Conservation (phyloP, 2,797 vertebrate genomes). For the Myripristis murdjan region DNA sequence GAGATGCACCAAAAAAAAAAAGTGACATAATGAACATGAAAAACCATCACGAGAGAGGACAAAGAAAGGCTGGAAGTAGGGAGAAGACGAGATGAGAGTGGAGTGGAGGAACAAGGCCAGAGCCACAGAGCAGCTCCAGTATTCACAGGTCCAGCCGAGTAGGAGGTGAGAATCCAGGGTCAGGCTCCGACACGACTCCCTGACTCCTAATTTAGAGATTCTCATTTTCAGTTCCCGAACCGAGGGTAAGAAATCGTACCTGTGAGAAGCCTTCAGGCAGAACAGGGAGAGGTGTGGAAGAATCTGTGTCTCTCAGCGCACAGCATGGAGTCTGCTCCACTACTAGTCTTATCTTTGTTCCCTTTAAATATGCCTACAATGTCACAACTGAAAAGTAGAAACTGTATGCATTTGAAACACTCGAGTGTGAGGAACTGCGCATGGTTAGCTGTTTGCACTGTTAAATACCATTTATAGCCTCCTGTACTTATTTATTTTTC, state of each 20-base stretch:
- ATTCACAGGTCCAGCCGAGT: conserved; percentile 80
- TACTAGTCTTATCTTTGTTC: conserved; percentile 44
- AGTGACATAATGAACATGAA: neutral
- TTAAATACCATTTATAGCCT: too few species aligned
- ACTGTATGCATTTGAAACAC: conserved; percentile 1
- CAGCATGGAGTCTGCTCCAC: conserved; percentile 48
- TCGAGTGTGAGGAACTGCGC: too few species aligned
- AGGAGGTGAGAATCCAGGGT: conserved; percentile 86
- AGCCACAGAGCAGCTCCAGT: conserved; percentile 64
- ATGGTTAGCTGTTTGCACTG: too few species aligned
- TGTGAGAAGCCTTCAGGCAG: conserved; percentile 89
- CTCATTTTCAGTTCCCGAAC: conserved; percentile 88
- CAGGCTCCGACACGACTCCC: conserved; percentile 85
- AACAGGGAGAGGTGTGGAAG: conserved; percentile 86
- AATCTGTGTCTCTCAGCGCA: conserved; percentile 73
- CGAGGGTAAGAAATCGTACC: conserved; percentile 87
- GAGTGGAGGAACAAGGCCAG: conserved; percentile 32
- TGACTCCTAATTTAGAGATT: conserved; percentile 87
- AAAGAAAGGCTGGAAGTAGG: conserved; percentile 43
- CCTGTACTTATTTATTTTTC: too few species aligned
- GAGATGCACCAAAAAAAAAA: neutral
- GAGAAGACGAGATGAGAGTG: conserved; percentile 13
- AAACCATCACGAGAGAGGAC: neutral
- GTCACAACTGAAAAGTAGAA: conserved; percentile 27
- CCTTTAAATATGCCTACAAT: conserved; percentile 34